A percentile compares a stretch with the other conserved stretches of the same genome.
Conservation (phyloP, 1,140 invertebrate species). For the Drosophila pseudoananassae region DNA sequence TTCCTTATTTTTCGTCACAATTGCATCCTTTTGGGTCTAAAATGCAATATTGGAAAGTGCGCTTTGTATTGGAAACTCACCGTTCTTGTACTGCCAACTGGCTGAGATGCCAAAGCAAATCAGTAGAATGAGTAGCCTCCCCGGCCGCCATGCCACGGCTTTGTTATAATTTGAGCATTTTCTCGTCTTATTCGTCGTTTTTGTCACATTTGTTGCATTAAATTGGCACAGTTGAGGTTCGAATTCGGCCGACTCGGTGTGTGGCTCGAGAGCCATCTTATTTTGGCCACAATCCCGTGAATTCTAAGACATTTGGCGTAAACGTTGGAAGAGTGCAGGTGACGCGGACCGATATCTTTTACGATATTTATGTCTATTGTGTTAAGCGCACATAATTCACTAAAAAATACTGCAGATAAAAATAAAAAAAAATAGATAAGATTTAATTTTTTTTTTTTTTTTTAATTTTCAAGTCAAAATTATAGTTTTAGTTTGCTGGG, state of each 20-base stretch:
- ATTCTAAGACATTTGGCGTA: conserved; percentile 61
- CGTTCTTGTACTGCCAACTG: conserved; percentile 71
- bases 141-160: background rate
- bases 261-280: conserved; percentile 72
- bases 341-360: conserved; percentile 20
- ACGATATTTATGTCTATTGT: conserved; percentile 19
- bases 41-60: conserved; percentile 16
- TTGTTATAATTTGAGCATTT: conserved; percentile 37
- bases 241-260: conserved; percentile 55
- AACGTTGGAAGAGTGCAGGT: conserved; percentile 24
- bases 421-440: conserved; percentile 1
- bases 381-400: conserved; percentile 45
- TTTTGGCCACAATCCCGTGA: conserved; percentile 41
- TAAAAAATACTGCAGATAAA: conserved; percentile 21
- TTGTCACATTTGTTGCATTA: conserved; percentile 23
- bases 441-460: background rate
- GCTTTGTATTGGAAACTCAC: conserved; percentile 33
- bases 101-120: conserved; percentile 58
- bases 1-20: conserved; percentile 6
- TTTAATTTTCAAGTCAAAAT: background rate
- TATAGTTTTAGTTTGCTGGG: conserved; percentile 10
- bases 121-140: conserved; percentile 34
- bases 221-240: conserved; percentile 67
- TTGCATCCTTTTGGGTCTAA: conserved; percentile 20
- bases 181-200: conserved; percentile 4